phyloP scores from a whole-genome alignment of 2,888 invertebrate species.

The Amphipoea lucens region DNA sequence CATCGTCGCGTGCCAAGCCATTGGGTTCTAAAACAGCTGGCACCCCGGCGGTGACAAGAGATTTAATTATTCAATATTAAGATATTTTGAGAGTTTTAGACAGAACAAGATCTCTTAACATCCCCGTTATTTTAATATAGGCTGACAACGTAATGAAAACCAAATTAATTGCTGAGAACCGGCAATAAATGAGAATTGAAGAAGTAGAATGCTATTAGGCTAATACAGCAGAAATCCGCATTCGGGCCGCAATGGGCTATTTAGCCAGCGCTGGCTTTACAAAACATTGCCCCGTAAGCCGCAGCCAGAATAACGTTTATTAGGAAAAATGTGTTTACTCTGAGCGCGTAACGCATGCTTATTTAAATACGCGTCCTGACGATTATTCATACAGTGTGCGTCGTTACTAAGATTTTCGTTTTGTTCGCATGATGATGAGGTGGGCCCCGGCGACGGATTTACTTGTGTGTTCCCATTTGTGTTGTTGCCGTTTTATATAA shows the following conservation, averaged over 20 bases:
- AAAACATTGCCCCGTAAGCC: conserved; percentile 84
- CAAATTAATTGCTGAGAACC: conserved; percentile 75
- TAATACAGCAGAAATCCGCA: conserved; percentile 85
- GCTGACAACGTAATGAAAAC: conserved; percentile 68
- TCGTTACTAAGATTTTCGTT: conserved; percentile 57
- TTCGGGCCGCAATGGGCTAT: conserved; percentile 85
- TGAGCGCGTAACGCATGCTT: conserved; percentile 74
- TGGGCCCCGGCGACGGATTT: conserved; percentile 40
- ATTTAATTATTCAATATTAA: neutral
- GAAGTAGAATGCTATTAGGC: conserved; percentile 84
- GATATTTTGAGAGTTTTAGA: conserved; percentile 14
- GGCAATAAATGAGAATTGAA: conserved; percentile 82
- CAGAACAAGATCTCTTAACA: conserved; percentile 25
- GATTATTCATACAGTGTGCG: conserved; percentile 43
- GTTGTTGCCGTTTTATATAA: conserved; percentile 31
- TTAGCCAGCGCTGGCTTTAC: conserved; percentile 84
- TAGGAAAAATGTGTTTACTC: conserved; percentile 85
- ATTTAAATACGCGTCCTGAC: conserved; percentile 66
- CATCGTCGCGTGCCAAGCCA: too few species aligned
- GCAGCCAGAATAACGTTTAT: conserved; percentile 83
- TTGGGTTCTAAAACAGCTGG: too few species aligned
- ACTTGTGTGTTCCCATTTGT: conserved; percentile 28
- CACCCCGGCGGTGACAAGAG: too few species aligned
- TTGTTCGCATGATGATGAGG: conserved; percentile 55
- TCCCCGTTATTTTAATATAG: conserved; percentile 52